Conservation (phyloP, 1,140 invertebrate species). For the Ruditapes philippinarum region DNA sequence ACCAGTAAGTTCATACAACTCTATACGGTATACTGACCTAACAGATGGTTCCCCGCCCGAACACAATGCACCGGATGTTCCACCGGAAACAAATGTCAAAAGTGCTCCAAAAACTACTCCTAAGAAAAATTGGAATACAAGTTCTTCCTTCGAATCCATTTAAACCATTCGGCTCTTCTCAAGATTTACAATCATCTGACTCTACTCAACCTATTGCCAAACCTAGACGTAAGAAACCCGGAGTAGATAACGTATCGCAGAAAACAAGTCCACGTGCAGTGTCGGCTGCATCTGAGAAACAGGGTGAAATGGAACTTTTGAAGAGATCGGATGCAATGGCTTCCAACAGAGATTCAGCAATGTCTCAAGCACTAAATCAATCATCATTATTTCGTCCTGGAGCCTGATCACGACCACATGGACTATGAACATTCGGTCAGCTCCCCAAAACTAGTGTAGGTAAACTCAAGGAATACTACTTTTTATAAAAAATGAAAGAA, state of each 20-base stretch:
- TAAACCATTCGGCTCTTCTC: not conserved
- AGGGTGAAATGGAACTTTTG: not conserved
- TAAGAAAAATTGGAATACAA: constrained; percentile 21
- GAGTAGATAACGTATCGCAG: not conserved
- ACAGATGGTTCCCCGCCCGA: constrained; percentile 1
- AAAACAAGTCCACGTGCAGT: not conserved
- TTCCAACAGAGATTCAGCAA: constrained; percentile 20
- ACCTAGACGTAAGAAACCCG: constrained; percentile 25
- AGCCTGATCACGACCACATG: constrained; percentile 29
- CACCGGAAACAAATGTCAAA: not conserved
- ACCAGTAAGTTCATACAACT: constrained; percentile 36
- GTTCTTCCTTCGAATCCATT: constrained; percentile 57
- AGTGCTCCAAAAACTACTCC: not conserved
- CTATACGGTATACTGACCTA: constrained; percentile 34
- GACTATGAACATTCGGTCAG: constrained; percentile 61
- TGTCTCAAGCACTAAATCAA: constrained; percentile 37
- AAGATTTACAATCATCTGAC: not conserved
- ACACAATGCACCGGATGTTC: constrained; percentile 30
- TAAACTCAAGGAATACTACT: no score
- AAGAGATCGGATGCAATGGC: not conserved
- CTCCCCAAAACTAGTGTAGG: constrained; percentile 44
- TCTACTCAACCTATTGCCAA: constrained; percentile 26
- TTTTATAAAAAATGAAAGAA: no score
- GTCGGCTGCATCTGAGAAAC: not conserved
- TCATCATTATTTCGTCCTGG: constrained; percentile 63